phyloP scores from a whole-genome alignment of 2,113 vertebrate species.

The Chloroceryle aenea region DNA sequence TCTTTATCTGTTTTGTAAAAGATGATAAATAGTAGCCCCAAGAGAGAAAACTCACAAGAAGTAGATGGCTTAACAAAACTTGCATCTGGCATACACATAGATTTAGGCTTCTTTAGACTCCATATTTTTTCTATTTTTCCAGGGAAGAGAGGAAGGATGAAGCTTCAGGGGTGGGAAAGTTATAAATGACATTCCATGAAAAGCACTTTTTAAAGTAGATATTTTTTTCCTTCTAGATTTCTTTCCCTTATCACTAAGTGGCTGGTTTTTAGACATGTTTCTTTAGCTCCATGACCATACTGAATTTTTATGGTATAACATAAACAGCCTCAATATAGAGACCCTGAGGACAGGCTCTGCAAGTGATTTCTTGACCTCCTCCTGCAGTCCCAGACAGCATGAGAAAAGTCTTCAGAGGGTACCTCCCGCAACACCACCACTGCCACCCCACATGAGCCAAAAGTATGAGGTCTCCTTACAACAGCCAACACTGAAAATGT shows the following conservation, averaged over 20 bases:
- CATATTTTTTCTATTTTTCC: neutral
- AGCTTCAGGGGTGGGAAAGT: neutral
- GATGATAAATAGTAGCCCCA: neutral
- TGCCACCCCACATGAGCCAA: neutral
- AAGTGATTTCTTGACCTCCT: neutral
- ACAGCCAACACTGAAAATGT: neutral
- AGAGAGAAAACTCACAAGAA: neutral
- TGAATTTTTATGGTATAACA: neutral
- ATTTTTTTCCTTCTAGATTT: neutral
- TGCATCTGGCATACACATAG: neutral
- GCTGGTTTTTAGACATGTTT: neutral
- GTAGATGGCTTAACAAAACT: neutral
- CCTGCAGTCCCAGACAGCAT: neutral
- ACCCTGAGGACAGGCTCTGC: neutral
- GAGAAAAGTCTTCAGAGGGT: neutral
- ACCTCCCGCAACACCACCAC: fast-evolving
- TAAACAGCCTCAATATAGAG: neutral
- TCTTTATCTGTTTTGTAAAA: slow-evolving; percentile 28
- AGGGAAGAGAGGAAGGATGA: neutral
- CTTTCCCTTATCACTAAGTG: neutral
- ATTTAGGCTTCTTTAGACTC: neutral
- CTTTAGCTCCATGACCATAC: neutral
- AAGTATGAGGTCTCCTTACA: neutral
- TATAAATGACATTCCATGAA: neutral
- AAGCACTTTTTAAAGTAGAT: neutral